Evolutionary conservation across 2,113 vertebrate species (phyloP), one percentile per base, ranked within the genome.

Genomic region (Scopus umbretta): DNA sequence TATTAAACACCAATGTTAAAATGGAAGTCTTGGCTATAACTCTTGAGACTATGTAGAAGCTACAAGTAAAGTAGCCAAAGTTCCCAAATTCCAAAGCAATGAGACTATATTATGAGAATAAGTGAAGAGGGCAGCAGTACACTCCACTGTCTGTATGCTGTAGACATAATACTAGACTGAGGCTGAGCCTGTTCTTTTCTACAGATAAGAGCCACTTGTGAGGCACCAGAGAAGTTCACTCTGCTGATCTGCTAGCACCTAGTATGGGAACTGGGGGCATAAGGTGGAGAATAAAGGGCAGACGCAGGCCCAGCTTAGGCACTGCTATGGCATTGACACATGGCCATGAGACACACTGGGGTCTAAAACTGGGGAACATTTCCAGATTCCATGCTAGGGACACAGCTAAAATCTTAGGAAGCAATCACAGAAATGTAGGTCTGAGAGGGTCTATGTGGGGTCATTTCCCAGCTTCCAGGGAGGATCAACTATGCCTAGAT

Each of bases 241-340:
- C 11, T 30, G 13, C 16, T 62, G 21, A 58, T 49, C 32, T 62
- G 6, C 23, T 4, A 56, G 13, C 43, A 79, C 42, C 16, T 59
- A 38, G 13, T 29, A 16, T 9, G 10, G 8, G 13, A 93, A 82
- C 6, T 36, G 19, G 16, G 13, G 26, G 7, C 23, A 40, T 29
- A 5, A 63, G 30, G 22, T n/a, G 3, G 25, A 56, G 21, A 18
- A 18, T 5, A 42, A 45, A 56, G 9, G 11, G 11, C 38, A 85
- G 71, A 68, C 6, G 5, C 19, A 87, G 21, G 21, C 7, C 38
- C 26, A 61, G 36, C 1, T 79, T n/a, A 43, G 32, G 16, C 19
- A 61, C 34, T 61, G 12, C 20, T 30, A 5, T 1, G 0, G 36
- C 7, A 3, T 1, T 75, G 40, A 16, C 30, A 43, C 34, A 30